Percentiles rank a stretch among this genome's conserved stretches.
Evolutionary conservation across 2,113 vertebrate genomes (phyloP).

Genomic region (Empidonax alnorum): DNA sequence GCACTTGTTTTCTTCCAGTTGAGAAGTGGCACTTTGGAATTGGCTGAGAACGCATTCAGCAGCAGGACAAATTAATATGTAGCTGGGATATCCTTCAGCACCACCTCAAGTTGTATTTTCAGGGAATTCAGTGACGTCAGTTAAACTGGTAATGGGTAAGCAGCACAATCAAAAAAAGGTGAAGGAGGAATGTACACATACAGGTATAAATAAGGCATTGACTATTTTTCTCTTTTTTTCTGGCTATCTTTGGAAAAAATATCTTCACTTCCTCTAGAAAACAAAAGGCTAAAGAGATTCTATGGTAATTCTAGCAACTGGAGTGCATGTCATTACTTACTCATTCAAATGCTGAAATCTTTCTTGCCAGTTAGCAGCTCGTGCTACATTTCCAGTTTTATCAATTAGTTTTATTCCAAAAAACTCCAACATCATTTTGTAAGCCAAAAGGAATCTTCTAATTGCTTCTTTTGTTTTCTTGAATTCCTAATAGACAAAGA

Average conservation of each 20-base stretch:
- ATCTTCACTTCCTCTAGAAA: neutral
- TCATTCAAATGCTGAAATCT: slow-evolving; percentile 98
- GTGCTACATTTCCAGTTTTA: slow-evolving; percentile 90
- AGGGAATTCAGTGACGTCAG: neutral
- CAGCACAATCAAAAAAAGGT: neutral
- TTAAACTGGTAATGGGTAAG: neutral
- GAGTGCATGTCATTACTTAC: slow-evolving; percentile 76
- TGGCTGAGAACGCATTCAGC: neutral
- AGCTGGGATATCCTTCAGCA: neutral
- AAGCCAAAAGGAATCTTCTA: slow-evolving; percentile 91
- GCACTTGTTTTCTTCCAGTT: neutral
- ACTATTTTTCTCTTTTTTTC: neutral
- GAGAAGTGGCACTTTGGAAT: neutral
- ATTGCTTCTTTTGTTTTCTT: slow-evolving; percentile 96
- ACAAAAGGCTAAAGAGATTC: neutral
- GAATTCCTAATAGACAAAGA: slow-evolving; percentile 86
- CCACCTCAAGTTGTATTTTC: neutral
- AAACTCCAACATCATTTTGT: slow-evolving; percentile 97
- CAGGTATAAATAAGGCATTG: neutral
- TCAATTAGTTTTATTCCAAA: slow-evolving; percentile 94
- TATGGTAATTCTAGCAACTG: neutral
- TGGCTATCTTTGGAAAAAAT: neutral
- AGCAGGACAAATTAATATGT: neutral
- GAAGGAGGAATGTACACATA: neutral
- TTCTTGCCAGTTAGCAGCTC: slow-evolving; percentile 92